phyloP scores from a whole-genome alignment of 2,888 invertebrate species.

The Serrognathus titanus region DNA sequence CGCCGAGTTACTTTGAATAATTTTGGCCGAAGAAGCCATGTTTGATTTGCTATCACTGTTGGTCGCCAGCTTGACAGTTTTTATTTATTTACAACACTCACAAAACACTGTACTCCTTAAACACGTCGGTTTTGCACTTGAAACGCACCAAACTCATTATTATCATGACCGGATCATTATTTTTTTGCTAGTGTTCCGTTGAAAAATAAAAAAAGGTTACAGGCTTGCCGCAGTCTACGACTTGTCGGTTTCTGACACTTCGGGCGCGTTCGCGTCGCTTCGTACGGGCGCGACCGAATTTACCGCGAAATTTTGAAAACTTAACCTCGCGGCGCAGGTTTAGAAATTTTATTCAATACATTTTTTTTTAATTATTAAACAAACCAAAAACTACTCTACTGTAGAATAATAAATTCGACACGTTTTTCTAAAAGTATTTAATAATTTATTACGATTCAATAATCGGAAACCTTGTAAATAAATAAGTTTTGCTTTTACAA shows the following conservation, averaged over 20 bases:
- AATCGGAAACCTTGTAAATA: too few species aligned
- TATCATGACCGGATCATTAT: slow-evolving; percentile 67
- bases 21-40: slow-evolving; percentile 83
- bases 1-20: slow-evolving; percentile 92
- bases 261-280: slow-evolving; percentile 29
- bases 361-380: too few species aligned
- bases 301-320: slow-evolving; percentile 7
- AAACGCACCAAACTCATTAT: slow-evolving; percentile 61
- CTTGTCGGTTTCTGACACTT: slow-evolving; percentile 39
- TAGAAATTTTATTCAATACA: too few species aligned
- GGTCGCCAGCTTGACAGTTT: slow-evolving; percentile 48
- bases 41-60: slow-evolving; percentile 54
- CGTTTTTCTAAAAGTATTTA: too few species aligned
- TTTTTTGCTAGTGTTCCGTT: slow-evolving; percentile 28
- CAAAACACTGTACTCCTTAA: slow-evolving; percentile 32
- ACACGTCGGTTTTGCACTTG: slow-evolving; percentile 43
- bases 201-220: slow-evolving; percentile 44
- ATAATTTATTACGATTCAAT: too few species aligned
- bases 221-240: slow-evolving; percentile 45
- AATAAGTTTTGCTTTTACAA: too few species aligned
- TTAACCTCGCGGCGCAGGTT: too few species aligned
- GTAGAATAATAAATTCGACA: too few species aligned
- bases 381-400: too few species aligned
- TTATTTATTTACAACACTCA: slow-evolving; percentile 32
- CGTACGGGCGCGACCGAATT: slow-evolving; percentile 38